Evolutionary conservation across 2,113 vertebrate species (phyloP).

Genomic region (Gobio gobio): DNA sequence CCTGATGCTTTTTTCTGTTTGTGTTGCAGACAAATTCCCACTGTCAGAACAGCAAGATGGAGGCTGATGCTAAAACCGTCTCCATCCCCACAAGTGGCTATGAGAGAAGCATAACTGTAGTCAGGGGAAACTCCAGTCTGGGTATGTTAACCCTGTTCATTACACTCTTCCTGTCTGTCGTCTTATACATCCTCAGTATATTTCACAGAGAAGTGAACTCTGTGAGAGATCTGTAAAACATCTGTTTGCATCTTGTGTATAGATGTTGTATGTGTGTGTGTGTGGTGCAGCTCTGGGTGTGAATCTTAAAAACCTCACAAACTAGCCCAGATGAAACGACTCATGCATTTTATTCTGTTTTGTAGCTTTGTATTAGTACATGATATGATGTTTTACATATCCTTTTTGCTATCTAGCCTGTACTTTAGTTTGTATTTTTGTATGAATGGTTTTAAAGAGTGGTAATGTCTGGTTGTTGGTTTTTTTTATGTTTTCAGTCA

Average conservation of each 20-base stretch:
- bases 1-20: slow-evolving; percentile 14
- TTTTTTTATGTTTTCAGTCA: neutral
- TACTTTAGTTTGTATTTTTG: neutral
- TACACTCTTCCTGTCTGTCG: slow-evolving; percentile 63
- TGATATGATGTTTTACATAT: neutral
- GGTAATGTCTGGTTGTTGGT: neutral
- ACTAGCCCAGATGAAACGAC: neutral
- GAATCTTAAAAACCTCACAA: neutral
- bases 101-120: slow-evolving; percentile 89
- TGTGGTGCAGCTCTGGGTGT: neutral
- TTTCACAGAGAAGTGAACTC: slow-evolving; percentile 62
- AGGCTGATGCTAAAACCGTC: slow-evolving; percentile 60
- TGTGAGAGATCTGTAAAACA: slow-evolving; percentile 48
- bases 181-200: slow-evolving; percentile 72
- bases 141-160: slow-evolving; percentile 83
- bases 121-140: slow-evolving; percentile 94
- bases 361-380: neutral
- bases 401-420: neutral
- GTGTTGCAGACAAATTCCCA: slow-evolving; percentile 30
- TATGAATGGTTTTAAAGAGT: neutral
- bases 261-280: neutral
- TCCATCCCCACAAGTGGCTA: slow-evolving; percentile 72
- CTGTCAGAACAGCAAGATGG: slow-evolving; percentile 57
- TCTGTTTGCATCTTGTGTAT: slow-evolving; percentile 4
- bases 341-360: neutral